A percentile compares a stretch with the other conserved stretches of the same genome.
Conservation (phyloP, 2,888 invertebrate species). For the Cetonia aurata region DNA sequence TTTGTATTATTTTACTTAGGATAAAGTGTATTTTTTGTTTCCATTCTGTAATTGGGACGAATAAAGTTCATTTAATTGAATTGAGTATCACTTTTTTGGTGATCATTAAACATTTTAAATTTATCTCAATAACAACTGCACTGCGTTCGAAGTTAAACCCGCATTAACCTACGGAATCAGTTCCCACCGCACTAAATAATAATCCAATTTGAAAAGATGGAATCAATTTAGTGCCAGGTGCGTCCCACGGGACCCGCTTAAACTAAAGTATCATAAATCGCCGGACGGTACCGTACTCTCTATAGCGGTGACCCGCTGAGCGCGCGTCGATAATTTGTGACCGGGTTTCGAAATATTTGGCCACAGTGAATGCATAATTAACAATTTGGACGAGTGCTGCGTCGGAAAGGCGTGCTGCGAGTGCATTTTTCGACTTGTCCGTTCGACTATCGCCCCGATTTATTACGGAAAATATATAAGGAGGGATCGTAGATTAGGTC, state of each 20-base stretch:
- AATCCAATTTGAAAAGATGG: conserved; percentile 58
- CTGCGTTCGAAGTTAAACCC: no score
- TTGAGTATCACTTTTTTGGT: no score
- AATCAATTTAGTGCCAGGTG: conserved; percentile 61
- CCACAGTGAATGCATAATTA: conserved; percentile 46
- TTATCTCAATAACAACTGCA: no score
- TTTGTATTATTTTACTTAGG: no score
- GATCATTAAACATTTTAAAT: no score
- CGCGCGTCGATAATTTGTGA: conserved; percentile 51
- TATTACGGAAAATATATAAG: not conserved
- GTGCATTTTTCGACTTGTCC: not conserved
- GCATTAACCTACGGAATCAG: no score
- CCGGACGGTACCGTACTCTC: conserved; percentile 33
- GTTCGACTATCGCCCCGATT: conserved; percentile 18
- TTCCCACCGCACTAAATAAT: conserved; percentile 50
- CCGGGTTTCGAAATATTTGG: conserved; percentile 51
- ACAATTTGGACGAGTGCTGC: conserved; percentile 41
- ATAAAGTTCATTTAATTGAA: no score
- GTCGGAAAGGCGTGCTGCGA: conserved; percentile 21
- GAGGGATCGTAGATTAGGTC: no score
- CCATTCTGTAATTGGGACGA: no score
- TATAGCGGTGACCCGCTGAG: conserved; percentile 46
- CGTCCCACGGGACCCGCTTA: conserved; percentile 56
- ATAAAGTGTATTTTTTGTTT: no score
- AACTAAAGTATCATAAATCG: conserved; percentile 44